These are phyloP conservation scores for Podarcis muralis DNA, from an alignment of 2,113 vertebrate species.

Conservation along the genomic window DNA sequence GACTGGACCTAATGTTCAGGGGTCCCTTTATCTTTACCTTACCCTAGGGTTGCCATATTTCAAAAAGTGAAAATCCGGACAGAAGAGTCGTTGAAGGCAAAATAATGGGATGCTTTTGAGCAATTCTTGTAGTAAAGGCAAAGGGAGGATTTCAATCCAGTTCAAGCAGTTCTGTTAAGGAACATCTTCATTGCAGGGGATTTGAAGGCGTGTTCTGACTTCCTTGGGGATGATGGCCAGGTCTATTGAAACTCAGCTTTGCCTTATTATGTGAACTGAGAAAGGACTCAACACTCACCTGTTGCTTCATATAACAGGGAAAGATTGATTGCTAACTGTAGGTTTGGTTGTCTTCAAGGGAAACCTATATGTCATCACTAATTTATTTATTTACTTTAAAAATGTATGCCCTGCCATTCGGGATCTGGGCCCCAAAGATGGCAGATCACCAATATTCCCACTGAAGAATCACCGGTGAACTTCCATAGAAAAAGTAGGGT, in stretches of 20 bases:
- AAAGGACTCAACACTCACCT: background rate
- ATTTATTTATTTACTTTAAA: too few relatives aligned
- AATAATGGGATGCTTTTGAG: too few relatives aligned
- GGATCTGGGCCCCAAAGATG: too few relatives aligned
- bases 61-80: too few relatives aligned
- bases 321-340: background rate
- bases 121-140: too few relatives aligned
- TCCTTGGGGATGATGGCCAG: background rate
- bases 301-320: background rate
- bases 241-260: background rate
- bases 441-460: background rate
- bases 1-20: too few relatives aligned
- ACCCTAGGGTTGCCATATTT: too few relatives aligned
- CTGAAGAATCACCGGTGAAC: background rate
- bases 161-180: background rate
- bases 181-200: background rate
- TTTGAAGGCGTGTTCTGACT: background rate
- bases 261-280: background rate
- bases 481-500: too few relatives aligned
- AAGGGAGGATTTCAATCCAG: background rate
- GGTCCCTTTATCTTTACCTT: too few relatives aligned
- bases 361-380: background rate
- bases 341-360: background rate
- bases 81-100: too few relatives aligned
- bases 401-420: background rate